Percentiles rank a stretch among this genome's conserved stretches.
These are phyloP conservation scores for Argyrosomus regius DNA, from an alignment of 2,797 vertebrate species.

Conservation along the genomic window DNA sequence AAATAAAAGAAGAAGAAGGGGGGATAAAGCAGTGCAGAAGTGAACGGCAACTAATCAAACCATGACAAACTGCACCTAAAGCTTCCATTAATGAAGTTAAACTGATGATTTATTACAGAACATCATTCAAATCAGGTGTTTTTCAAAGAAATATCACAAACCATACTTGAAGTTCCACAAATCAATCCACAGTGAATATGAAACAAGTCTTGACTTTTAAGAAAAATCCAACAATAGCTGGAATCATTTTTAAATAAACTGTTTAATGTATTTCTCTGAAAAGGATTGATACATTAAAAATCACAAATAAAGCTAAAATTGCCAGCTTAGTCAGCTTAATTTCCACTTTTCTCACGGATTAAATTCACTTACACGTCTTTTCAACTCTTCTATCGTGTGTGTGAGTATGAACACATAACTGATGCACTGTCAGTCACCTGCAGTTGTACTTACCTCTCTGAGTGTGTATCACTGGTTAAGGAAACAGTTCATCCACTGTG, in stretches of 20 bases:
- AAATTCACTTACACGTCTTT: background rate
- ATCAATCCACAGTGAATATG: background rate
- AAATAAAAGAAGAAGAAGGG: slow-evolving; percentile 15
- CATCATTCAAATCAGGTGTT: background rate
- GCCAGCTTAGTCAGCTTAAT: background rate
- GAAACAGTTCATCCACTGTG: slow-evolving; percentile 40
- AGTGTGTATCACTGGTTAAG: slow-evolving; percentile 17
- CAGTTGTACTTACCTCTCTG: slow-evolving; percentile 64
- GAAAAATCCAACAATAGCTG: background rate
- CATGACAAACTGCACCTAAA: background rate
- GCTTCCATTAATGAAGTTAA: background rate
- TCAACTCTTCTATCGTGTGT: background rate
- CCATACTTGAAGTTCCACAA: background rate
- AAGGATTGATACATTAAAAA: background rate
- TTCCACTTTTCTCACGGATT: background rate
- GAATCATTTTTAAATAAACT: background rate
- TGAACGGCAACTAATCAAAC: background rate
- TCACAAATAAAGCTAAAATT: background rate
- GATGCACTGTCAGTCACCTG: background rate
- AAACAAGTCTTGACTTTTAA: background rate
- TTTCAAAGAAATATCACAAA: background rate
- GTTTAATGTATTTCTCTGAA: background rate
- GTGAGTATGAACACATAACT: background rate
- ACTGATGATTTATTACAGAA: background rate
- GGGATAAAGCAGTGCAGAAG: background rate